These are phyloP conservation scores for Scolanthus callimorphus DNA, from an alignment of 92 coral and sea anemone species.

Conservation along the genomic window DNA sequence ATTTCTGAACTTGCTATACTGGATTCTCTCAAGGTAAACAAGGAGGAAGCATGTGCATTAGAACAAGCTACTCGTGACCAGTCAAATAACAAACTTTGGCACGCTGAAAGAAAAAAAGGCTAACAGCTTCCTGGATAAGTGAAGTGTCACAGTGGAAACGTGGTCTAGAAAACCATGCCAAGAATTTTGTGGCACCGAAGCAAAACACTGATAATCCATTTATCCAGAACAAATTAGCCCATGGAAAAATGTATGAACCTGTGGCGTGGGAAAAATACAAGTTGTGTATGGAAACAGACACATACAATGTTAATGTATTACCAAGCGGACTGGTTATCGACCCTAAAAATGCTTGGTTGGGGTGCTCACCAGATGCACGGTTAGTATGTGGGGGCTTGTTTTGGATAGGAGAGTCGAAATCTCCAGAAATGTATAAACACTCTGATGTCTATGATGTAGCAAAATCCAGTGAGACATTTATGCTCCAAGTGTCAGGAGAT, in stretches of 20 bases:
- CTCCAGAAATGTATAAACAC: conserved; percentile 14
- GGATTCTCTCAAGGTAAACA: too few species aligned
- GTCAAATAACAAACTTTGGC: too few species aligned
- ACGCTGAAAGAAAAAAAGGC: too few species aligned
- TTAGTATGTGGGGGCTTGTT: conserved; percentile 1
- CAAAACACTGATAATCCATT: conserved; percentile 17
- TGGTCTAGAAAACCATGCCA: conserved; percentile 43
- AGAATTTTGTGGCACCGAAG: conserved; percentile 21
- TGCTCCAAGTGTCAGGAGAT: conserved; percentile 5
- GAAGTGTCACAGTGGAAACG: conserved; percentile 43
- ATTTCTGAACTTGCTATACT: too few species aligned
- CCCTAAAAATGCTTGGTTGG: too few species aligned
- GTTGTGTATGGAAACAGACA: too few species aligned
- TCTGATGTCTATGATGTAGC: conserved; percentile 19
- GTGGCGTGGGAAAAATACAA: too few species aligned
- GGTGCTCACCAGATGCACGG: too few species aligned
- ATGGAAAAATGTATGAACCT: conserved; percentile 46
- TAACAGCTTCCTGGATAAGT: conserved; percentile 31
- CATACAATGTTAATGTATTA: too few species aligned
- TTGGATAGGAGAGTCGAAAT: conserved; percentile 24
- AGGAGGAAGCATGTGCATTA: too few species aligned
- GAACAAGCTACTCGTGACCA: too few species aligned
- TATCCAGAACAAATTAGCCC: conserved; percentile 29
- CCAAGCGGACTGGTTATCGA: too few species aligned
- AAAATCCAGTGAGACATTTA: conserved; percentile 1